Conservation (phyloP, 2,888 invertebrate genomes). For the Harpalus rubripes region DNA sequence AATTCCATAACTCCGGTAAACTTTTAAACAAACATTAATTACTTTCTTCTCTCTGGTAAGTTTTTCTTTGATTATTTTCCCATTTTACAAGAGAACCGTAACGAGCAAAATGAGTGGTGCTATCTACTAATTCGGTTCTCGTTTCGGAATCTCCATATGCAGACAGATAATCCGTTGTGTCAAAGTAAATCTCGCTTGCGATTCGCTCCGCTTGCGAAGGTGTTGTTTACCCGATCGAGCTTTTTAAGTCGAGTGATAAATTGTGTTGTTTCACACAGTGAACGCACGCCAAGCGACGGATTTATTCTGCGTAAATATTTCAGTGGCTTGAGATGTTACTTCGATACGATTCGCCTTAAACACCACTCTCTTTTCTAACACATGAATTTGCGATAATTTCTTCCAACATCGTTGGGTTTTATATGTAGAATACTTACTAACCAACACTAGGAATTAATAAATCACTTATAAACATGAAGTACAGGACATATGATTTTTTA, state of each 20-base stretch:
- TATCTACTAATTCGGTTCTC: neutral
- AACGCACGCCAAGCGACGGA: constrained; percentile 58
- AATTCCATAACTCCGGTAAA: too few species aligned
- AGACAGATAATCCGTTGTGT: constrained; percentile 48
- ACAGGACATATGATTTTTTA: too few species aligned
- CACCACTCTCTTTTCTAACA: constrained; percentile 16
- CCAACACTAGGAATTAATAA: too few species aligned
- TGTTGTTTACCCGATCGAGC: constrained; percentile 63
- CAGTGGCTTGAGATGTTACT: constrained; percentile 51
- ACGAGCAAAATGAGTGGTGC: constrained; percentile 51
- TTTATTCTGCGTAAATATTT: constrained; percentile 57
- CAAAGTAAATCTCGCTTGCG: constrained; percentile 53
- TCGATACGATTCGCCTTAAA: constrained; percentile 2
- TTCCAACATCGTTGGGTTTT: neutral
- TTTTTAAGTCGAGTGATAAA: constrained; percentile 61
- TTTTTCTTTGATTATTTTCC: too few species aligned
- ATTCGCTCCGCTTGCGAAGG: constrained; percentile 43
- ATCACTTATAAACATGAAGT: too few species aligned
- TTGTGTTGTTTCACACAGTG: constrained; percentile 50
- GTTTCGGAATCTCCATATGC: constrained; percentile 42
- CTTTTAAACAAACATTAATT: too few species aligned
- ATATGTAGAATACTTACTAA: too few species aligned
- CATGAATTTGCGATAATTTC: neutral
- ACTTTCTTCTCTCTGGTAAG: too few species aligned
- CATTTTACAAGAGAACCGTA: constrained; percentile 5